Conservation (phyloP, 2,888 invertebrate genomes). For the Drosophila neonasuta region DNA sequence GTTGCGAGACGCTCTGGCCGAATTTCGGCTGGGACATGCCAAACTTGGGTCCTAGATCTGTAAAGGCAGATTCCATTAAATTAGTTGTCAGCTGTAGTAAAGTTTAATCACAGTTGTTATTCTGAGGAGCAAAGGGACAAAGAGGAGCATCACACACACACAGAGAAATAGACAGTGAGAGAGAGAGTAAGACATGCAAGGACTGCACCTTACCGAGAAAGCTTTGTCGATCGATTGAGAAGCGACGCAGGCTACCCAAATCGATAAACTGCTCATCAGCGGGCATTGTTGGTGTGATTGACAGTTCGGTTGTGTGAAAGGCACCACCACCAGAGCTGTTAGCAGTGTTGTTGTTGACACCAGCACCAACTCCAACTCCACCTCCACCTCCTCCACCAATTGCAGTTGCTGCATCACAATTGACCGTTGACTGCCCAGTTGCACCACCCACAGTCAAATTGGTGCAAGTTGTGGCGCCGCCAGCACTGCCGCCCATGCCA, state of each 20-base stretch:
- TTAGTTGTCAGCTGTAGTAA: neutral
- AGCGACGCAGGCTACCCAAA: slow-evolving; percentile 81
- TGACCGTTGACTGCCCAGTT: neutral
- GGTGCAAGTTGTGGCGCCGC: slow-evolving; percentile 61
- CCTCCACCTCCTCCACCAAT: slow-evolving; percentile 23
- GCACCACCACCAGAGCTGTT: slow-evolving; percentile 47
- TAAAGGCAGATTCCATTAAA: slow-evolving; percentile 31
- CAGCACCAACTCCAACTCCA: slow-evolving; percentile 14
- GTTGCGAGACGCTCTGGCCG: slow-evolving; percentile 83
- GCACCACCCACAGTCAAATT: slow-evolving; percentile 64
- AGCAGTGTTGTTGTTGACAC: slow-evolving; percentile 13
- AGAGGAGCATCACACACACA: neutral
- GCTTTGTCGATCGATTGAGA: slow-evolving; percentile 82
- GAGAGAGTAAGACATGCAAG: neutral
- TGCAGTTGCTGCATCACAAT: neutral
- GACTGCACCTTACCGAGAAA: slow-evolving; percentile 79
- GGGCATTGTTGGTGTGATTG: slow-evolving; percentile 80
- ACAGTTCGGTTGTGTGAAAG: slow-evolving; percentile 80
- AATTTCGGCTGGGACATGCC: slow-evolving; percentile 86
- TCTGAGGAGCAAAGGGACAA: slow-evolving; percentile 3
- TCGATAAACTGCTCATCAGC: slow-evolving; percentile 81
- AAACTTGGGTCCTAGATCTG: slow-evolving; percentile 91
- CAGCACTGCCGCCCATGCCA: slow-evolving; percentile 60
- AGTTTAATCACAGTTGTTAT: neutral
- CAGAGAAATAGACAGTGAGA: neutral